Evolutionary conservation across 2,888 invertebrate species (phyloP).

Genomic region (Baronia brevicornis): DNA sequence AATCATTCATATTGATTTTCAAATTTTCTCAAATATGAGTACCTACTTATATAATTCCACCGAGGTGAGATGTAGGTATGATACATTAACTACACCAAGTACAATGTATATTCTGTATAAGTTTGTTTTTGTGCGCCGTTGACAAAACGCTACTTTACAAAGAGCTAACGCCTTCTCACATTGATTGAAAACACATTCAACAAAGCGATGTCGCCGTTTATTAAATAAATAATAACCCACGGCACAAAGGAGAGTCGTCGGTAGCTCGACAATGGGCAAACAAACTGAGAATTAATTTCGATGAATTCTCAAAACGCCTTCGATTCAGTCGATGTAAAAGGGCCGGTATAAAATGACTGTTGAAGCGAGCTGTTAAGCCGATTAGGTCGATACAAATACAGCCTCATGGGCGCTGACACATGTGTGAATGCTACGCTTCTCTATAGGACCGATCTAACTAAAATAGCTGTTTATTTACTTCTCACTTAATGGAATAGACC

Average conservation of each 20-base stretch:
- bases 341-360: constrained; percentile 40
- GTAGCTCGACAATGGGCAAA: constrained; percentile 64
- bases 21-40: too few relatives aligned
- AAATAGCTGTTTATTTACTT: constrained; percentile 18
- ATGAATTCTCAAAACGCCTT: constrained; percentile 69
- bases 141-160: constrained; percentile 28
- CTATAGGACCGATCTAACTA: constrained; percentile 20
- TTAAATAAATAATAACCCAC: constrained; percentile 68
- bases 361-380: constrained; percentile 59
- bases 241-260: constrained; percentile 51
- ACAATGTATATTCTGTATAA: constrained; percentile 10
- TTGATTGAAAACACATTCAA: constrained; percentile 48
- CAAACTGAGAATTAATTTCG: constrained; percentile 71
- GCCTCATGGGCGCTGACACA: constrained; percentile 46
- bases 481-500: too few relatives aligned
- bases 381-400: constrained; percentile 65
- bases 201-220: constrained; percentile 59
- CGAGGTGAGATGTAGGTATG: too few relatives aligned
- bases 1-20: too few relatives aligned
- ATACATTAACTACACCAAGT: too few relatives aligned
- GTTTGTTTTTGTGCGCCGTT: constrained; percentile 20
- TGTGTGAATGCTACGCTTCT: constrained; percentile 47
- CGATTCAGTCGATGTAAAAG: constrained; percentile 47
- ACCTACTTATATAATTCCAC: too few relatives aligned
- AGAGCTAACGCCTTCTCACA: constrained; percentile 40